These are phyloP conservation scores for Pygoscelis adeliae DNA, from an alignment of 2,113 vertebrate genomes.

Conservation along the genomic window DNA sequence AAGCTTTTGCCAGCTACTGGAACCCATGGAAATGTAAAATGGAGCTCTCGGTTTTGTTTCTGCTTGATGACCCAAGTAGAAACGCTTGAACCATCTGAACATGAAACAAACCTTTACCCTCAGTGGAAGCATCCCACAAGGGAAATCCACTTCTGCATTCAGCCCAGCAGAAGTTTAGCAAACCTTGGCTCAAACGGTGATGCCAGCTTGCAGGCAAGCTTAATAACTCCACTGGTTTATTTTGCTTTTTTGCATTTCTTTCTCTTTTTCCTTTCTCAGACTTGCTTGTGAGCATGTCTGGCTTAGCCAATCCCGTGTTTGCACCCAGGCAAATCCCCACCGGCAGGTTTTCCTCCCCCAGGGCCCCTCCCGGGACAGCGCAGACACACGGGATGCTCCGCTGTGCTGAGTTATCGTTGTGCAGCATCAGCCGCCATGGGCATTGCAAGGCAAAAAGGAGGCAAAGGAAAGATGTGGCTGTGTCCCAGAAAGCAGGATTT, in stretches of 20 bases:
- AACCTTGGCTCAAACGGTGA: neutral
- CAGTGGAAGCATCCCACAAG: neutral
- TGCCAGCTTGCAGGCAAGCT: neutral
- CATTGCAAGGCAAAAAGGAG: neutral
- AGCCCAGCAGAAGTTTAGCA: neutral
- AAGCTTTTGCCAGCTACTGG: neutral
- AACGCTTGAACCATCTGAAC: neutral
- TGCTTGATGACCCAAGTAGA: neutral
- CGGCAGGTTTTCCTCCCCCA: rapidly evolving
- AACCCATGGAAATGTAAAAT: neutral
- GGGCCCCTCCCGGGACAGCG: neutral
- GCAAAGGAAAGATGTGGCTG: neutral
- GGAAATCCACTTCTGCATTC: neutral
- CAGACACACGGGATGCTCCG: rapidly evolving
- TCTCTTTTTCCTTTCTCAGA: neutral
- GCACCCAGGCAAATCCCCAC: neutral
- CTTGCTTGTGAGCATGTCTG: neutral
- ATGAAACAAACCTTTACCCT: neutral
- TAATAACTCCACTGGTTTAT: neutral
- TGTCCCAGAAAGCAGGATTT: neutral
- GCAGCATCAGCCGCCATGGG: neutral
- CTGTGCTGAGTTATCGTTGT: too few relatives aligned
- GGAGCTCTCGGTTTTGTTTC: neutral
- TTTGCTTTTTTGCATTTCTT: neutral
- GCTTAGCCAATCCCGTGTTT: neutral